A percentile compares a stretch with the other conserved stretches of the same genome.
phyloP scores from a whole-genome alignment of 1,140 invertebrate genomes.

The Eulimnadia texana region DNA sequence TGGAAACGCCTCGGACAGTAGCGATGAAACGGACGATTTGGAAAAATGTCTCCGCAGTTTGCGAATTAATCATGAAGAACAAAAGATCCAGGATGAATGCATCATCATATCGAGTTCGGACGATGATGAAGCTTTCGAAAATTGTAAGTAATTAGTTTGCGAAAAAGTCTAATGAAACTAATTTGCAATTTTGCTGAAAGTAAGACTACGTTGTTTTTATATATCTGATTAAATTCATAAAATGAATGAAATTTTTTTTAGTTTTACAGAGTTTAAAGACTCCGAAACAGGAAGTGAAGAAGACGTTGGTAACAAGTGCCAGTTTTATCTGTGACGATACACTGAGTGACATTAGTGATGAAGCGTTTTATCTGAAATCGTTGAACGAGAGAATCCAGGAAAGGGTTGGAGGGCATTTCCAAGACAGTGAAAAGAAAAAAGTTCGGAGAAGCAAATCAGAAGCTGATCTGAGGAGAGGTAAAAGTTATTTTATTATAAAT shows the following conservation, averaged over 20 bases:
- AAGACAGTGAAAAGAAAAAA: background rate
- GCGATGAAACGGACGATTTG: background rate
- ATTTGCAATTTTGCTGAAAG: background rate
- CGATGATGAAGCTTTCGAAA: background rate
- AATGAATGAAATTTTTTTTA: background rate
- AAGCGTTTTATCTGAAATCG: background rate
- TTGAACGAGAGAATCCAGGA: background rate
- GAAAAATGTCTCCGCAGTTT: background rate
- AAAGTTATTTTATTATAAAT: background rate
- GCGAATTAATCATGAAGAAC: background rate
- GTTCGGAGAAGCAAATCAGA: background rate
- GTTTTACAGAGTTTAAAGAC: background rate
- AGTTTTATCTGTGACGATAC: background rate
- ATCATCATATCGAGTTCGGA: background rate
- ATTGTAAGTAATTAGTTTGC: too few relatives aligned
- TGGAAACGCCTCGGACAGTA: background rate
- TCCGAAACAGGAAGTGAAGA: background rate
- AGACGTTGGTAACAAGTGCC: background rate
- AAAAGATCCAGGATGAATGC: background rate
- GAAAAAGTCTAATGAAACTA: too few relatives aligned
- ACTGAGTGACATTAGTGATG: background rate
- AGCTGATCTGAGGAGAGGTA: background rate
- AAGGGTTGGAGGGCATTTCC: background rate
- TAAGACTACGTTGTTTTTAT: background rate
- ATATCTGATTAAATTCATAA: background rate